Base-by-base conservation (phyloP, 2,113 vertebrate genomes). In the Misgurnus anguillicaudatus region DNA sequence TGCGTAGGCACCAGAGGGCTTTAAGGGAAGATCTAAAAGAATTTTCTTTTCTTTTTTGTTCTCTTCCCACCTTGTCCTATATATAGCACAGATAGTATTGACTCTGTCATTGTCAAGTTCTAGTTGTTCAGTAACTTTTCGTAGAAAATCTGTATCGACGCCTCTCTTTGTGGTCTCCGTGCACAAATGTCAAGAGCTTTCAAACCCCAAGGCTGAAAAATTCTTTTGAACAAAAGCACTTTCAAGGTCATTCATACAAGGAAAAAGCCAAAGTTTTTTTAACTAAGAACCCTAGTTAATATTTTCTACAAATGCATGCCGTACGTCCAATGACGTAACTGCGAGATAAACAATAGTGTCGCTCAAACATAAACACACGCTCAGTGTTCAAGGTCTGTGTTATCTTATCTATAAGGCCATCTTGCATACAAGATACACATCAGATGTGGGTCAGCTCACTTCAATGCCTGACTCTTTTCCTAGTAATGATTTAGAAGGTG, bases 371-470 rank as follows among this genome's bases (percentile, higher is more conserved):
- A 73, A 61, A 48, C 61, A 70, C 24, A 64, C 61, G 38, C 21
- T n/a, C 9, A 8, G 21, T 63, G 58, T 53, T 64, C 42, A 75
- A 64, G 61, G 61, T 64, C 31, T 36, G n/a, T 75, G 61, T 75
- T 75, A 21, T 16, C 41, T 51, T 75, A 75, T 75, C 73, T 64
- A 17, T 31, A 21, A 31, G 71, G 41, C 19, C 4, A 8, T 61
- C 45, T 41, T 38, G 41, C 6, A 39, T 31, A 38, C 41, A 36
- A 75, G 73, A 64, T 75, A 64, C 16, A 38, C 42, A 64, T 63
- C 42, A 51, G 41, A 74, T 75, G 21, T 75, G 17, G 73, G 31
- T 75, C 73, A 75, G 45, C 24, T 64, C 47, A 21, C 6, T 64
- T 38, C 64, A 64, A 64, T 19, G 8, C 9, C 4, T 53, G 39